Evolutionary conservation across 37 sponge, comb jelly and placozoan species (phyloP).

Genomic region (Beroe ovata): DNA sequence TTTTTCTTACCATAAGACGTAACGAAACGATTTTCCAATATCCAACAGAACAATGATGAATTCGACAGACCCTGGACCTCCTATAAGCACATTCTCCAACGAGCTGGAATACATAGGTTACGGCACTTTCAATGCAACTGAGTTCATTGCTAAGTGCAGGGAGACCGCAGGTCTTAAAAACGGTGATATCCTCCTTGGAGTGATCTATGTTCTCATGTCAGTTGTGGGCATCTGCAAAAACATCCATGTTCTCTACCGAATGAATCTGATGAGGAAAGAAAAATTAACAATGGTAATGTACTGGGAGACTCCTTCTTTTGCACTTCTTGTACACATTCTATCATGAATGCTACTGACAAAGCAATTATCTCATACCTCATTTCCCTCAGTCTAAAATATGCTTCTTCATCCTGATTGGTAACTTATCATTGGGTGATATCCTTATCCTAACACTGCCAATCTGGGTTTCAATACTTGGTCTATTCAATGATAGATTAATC

Average conservation of each 20-base stretch:
- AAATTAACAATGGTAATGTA: background rate
- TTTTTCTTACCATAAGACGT: too few species aligned
- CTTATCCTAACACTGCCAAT: slow-evolving; percentile 19
- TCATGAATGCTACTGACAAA: background rate
- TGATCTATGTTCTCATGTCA: slow-evolving; percentile 8
- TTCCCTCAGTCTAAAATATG: background rate
- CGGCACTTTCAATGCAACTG: background rate
- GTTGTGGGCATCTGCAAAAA: slow-evolving; percentile 35
- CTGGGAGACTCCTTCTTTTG: background rate
- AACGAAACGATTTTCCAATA: too few species aligned
- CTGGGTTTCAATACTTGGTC: slow-evolving; percentile 35
- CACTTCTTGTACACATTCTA: too few species aligned
- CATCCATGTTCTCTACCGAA: slow-evolving; percentile 7
- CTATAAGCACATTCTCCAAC: background rate
- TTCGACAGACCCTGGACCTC: background rate
- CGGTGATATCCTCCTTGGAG: background rate
- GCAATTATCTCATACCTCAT: too few species aligned
- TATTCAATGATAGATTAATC: slow-evolving; percentile 9
- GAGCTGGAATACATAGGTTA: background rate
- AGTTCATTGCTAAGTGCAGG: background rate
- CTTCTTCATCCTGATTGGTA: slow-evolving; percentile 42
- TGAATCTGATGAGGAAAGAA: background rate
- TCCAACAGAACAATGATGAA: too few species aligned
- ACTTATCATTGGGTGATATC: slow-evolving; percentile 21
- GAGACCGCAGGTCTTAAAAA: background rate